Base-by-base conservation (phyloP, 2,113 vertebrate genomes). In the Nestor notabilis region DNA sequence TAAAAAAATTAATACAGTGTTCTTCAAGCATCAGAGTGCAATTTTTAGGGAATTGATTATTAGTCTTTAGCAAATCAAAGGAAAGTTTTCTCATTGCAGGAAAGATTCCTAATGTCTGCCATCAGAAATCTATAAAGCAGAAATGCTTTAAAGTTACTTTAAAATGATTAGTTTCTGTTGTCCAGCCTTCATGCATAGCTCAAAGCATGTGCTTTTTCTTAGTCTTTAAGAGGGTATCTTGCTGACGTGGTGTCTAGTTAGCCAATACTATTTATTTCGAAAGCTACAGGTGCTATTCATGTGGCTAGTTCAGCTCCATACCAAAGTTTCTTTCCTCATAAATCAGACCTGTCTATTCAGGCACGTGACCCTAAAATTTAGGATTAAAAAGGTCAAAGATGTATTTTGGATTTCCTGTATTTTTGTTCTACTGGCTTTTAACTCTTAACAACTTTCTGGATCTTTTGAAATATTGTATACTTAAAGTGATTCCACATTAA, bases 401-500 rank as follows among this genome's bases (percentile, higher is more conserved):
- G 39, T 83, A n/a, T 92, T 94, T 89, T 81, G 66, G 68, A 89
- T 81, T 96, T 94, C 85, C 68, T 96, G 92, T 95, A 63, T 90
- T 95, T 96, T 95, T 92, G 85, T 96, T 96, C 71, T 90, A 10
- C 85, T 83, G 79, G 88, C 93, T 92, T 90, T 69, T 70, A 88
- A 76, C 47, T 96, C 90, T 83, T 95, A 94, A 92, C 69, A 39
- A 84, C 72, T 97, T 95, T 91, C 89, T 97, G 88, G 80, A 95
- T 95, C 64, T 97, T 95, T 93, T 93, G 69, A 96, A 92, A 60
- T 97, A 92, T 17, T 97, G 96, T 97, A 61, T 96, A 93, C 92
- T 85, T 94, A 90, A 92, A 90, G 90, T 95, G 80, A 92, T 97
- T 97, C 95, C 92, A 94, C 97, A 97, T 97, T 97, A 97, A 97